Evolutionary conservation across 2,113 vertebrate species (phyloP), one percentile per base, ranked within the genome.

Genomic region (Erythrocebus patas): DNA sequence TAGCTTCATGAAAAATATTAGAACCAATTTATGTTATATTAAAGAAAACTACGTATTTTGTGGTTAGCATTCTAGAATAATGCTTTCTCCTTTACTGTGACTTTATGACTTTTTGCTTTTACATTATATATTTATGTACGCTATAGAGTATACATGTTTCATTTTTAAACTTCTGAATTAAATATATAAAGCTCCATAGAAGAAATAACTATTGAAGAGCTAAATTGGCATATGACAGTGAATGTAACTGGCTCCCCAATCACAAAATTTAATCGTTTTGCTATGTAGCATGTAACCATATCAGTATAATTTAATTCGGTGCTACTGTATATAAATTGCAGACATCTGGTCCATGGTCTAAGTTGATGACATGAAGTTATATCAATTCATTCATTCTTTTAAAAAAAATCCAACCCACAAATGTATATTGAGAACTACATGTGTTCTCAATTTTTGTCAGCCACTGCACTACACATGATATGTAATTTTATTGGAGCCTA

Each of bases 251-350:
- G 18, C 2, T 35, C 3, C 25, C 57, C 12, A 52, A 25, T 61
- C 55, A 72, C 61, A 91, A 95, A 96, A 91, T 93, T 64, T 83
- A 83, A 50, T 55, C 5, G 64, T 27, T 93, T 89, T 95, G 14
- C 20, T 83, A 40, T 18, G 3, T 30, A 72, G 38, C 35, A 86
- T 45, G 10, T 72, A 85, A 85, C 45, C n/a, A 8, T 32, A 57
- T 32, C 32, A 57, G 8, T 85, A 78, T 73, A 93, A 85, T 52
- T 94, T 81, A 81, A 83, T 10, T 61, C 22, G 50, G 18, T 87
- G 43, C 48, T 88, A 20, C 30, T 27, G 6, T 30, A 1, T n/a
- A 45, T 95, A 87, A 43, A 88, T 73, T 52, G 4, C 32, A 78
- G 57, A 43, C 20, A 83, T 91, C 48, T 87, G 64, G 17, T 85